A percentile compares a stretch with the other conserved stretches of the same genome.
Conservation (phyloP, 2,888 invertebrate species). For the Ephialtes manifestator region DNA sequence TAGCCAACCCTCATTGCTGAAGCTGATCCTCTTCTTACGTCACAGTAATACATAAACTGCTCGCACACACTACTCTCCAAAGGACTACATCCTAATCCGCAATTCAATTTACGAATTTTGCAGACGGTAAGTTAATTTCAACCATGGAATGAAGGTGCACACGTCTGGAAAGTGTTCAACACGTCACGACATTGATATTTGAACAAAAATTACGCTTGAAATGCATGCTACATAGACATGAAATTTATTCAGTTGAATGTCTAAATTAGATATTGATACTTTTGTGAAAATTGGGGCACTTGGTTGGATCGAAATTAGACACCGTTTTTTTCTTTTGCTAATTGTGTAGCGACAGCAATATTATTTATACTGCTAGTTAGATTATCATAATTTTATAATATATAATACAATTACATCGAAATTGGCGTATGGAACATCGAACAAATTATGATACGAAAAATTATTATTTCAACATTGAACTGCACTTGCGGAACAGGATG, state of each 20-base stretch:
- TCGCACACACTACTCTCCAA: neutral
- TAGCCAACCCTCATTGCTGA: neutral
- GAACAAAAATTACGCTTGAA: no score
- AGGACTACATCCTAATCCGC: constrained; percentile 18
- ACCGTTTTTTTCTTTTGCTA: neutral
- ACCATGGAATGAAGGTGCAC: constrained; percentile 5
- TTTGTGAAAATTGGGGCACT: neutral
- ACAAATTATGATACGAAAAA: neutral
- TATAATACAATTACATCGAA: no score
- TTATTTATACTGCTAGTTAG: no score
- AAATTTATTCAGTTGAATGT: neutral
- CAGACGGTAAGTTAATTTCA: constrained; percentile 58
- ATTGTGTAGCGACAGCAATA: neutral
- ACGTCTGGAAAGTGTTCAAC: constrained; percentile 27
- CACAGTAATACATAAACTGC: constrained; percentile 37
- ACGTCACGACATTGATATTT: neutral
- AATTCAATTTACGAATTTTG: constrained; percentile 65
- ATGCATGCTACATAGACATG: neutral
- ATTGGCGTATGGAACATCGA: no score
- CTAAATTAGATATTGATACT: neutral
- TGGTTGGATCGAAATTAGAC: neutral
- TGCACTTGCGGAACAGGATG: neutral
- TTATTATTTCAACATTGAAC: neutral
- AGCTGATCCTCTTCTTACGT: constrained; percentile 27
- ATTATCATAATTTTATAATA: no score